Evolutionary conservation across 2,888 invertebrate genomes (phyloP), one percentile per base, ranked within the genome.

Genomic region (Ptychoptera contaminata): DNA sequence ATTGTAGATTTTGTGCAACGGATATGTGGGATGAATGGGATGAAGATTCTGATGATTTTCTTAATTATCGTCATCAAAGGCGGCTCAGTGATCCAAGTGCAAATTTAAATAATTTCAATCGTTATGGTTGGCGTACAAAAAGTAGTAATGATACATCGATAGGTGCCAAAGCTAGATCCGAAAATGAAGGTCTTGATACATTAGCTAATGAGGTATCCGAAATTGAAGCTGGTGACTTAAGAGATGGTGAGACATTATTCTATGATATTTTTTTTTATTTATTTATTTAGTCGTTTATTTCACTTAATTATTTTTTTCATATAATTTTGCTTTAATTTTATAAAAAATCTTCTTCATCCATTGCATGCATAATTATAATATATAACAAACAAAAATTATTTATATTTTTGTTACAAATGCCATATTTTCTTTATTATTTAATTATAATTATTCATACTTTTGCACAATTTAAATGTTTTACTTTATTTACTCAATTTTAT

Each of bases 11-110:
- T 56, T 79, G 82, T 56, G 82, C 82, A 52, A 82, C 84, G 4
- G 90, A 90, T 59, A 75, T 86, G 68, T 90, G 88, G 87, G 88
- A 90, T 63, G 88, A 88, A 60, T 87, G 85, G 79, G 86, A 87
- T 55, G 85, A 87, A 54, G 88, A 85, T 56, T 79, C 83, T 8
- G 87, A 88, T 58, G 86, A 87, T 52, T 77, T 83, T 61, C 84
- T 82, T 67, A 74, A 83, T 54, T 85, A 83, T 58, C 71, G 84
- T 9, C 81, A 84, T 62, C 83, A 84, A 67, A 77, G 79, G 45
- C 57, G 63, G 9, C 74, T 93, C 55, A 93, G 92, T 62, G 94
- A 94, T 68, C 93, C 93, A 1, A 91, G 90, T 65, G 83, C 88
- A 32, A 91, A 88, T 69, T 68, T 91, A 42, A 82, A 82, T 62